phyloP scores from a whole-genome alignment of 2,888 invertebrate genomes.

The Cartodere bifasciata region DNA sequence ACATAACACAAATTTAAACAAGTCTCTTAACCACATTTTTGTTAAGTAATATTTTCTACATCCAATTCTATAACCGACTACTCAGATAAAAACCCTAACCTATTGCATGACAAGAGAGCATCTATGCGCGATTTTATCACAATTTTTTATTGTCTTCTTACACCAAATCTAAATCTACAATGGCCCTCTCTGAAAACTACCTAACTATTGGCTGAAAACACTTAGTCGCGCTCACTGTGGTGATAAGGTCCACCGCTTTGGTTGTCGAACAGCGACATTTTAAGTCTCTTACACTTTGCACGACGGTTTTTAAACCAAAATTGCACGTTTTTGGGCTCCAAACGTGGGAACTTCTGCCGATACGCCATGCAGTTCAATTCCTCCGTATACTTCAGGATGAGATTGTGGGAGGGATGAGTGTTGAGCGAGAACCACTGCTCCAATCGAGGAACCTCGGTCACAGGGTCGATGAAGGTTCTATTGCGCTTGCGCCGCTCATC shows the following conservation, averaged over 20 bases:
- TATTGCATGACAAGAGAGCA: too few species aligned
- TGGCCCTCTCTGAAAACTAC: too few species aligned
- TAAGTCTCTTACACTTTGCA: slow-evolving; percentile 94
- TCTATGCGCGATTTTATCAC: too few species aligned
- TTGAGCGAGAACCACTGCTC: slow-evolving; percentile 96
- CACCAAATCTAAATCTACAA: too few species aligned
- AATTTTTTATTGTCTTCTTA: too few species aligned
- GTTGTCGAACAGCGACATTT: slow-evolving; percentile 76
- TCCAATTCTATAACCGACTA: too few species aligned
- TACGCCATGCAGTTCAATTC: slow-evolving; percentile 95
- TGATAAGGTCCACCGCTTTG: slow-evolving; percentile 52
- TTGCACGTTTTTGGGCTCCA: slow-evolving; percentile 98
- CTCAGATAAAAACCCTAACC: too few species aligned
- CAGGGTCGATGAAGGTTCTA: slow-evolving; percentile 97
- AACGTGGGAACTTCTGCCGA: slow-evolving; percentile 93
- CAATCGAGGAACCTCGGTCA: slow-evolving; percentile 88
- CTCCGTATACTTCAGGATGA: slow-evolving; percentile 95
- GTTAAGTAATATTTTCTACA: too few species aligned
- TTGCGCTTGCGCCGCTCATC: slow-evolving; percentile 90
- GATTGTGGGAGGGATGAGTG: slow-evolving; percentile 95
- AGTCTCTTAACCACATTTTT: too few species aligned
- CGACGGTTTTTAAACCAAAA: slow-evolving; percentile 99
- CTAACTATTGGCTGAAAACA: too few species aligned
- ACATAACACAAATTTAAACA: too few species aligned
- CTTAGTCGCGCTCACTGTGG: slow-evolving; percentile 44